Percentiles rank a stretch among this genome's conserved stretches.
These are phyloP conservation scores for Gouania willdenowi DNA, from an alignment of 2,797 vertebrate genomes.

Conservation along the genomic window DNA sequence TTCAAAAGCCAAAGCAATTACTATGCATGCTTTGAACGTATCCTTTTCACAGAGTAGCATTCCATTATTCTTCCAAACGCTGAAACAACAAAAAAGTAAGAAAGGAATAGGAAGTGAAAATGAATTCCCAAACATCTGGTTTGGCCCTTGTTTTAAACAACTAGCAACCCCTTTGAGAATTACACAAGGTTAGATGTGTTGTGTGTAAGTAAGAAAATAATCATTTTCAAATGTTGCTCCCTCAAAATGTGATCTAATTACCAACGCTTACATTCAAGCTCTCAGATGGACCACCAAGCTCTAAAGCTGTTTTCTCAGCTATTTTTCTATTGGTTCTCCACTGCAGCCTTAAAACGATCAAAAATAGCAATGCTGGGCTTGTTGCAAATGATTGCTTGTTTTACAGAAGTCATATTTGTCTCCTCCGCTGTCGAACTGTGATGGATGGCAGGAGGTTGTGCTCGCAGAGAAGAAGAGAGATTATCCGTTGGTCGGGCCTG, in stretches of 20 bases:
- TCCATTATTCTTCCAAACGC: constrained; percentile 56
- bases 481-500: constrained; percentile 77
- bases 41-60: constrained; percentile 62
- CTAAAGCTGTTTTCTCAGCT: constrained; percentile 54
- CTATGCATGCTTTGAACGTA: constrained; percentile 63
- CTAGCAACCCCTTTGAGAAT: constrained; percentile 65
- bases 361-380: constrained; percentile 76
- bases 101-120: constrained; percentile 70
- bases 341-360: constrained; percentile 41
- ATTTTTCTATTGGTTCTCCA: constrained; percentile 70
- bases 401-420: constrained; percentile 87
- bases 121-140: constrained; percentile 73
- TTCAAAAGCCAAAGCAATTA: constrained; percentile 68
- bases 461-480: constrained; percentile 71
- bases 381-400: constrained; percentile 88
- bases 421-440: constrained; percentile 77
- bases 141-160: constrained; percentile 66
- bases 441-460: constrained; percentile 77
- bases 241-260: constrained; percentile 72
- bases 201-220: constrained; percentile 71
- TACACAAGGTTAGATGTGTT: constrained; percentile 53
- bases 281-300: constrained; percentile 56
- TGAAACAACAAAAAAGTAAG: constrained; percentile 65
- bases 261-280: constrained; percentile 60
- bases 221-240: constrained; percentile 73